Base-by-base conservation (phyloP, 2,113 vertebrate genomes). In the Jaculus jaculus region DNA sequence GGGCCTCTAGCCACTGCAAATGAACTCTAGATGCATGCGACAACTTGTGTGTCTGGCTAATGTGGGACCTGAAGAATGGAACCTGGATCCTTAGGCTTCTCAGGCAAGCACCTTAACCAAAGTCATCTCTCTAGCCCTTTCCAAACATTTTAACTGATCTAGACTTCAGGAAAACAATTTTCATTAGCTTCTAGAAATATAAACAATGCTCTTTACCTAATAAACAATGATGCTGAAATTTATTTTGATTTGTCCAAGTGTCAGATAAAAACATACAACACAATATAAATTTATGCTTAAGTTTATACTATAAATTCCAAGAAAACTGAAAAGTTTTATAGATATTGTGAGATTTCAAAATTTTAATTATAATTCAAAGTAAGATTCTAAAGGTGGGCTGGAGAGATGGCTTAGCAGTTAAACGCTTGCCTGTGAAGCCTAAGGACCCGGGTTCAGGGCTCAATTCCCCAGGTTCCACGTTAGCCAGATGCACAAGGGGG, bases 351-450 rank as follows among this genome's bases (percentile, higher is more conserved):
- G 51, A 79, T 90, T 80, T 85, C 80, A 71, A 1, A 47, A 9
- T 73, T 34, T 16, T 80, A 80, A 72, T 85, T 90, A 69, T 66
- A 85, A 96, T 82, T 83, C 30, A 80, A 95, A 90, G 72, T 34
- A 96, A 86, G n/a, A n/a, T 26, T 87, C 24, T 63, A 83, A 71
- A 90, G 15, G 3, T 79, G n/a, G n/a, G n/a, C n/a, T n/a, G n/a
- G n/a, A n/a, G n/a, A n/a, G n/a, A n/a, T n/a, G n/a, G n/a, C n/a
- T n/a, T n/a, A n/a, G n/a, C n/a, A n/a, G n/a, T n/a, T n/a, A n/a
- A n/a, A n/a, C n/a, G n/a, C n/a, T n/a, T n/a, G n/a, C n/a, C n/a
- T n/a, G n/a, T n/a, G n/a, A n/a, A n/a, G n/a, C n/a, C n/a, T n/a
- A n/a, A n/a, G n/a, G n/a, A n/a, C n/a, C n/a, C n/a, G n/a, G n/a